A percentile compares a stretch with the other conserved stretches of the same genome.
These are phyloP conservation scores for Orientallactaga bullata DNA, from an alignment of 2,113 vertebrate species.

Conservation along the genomic window DNA sequence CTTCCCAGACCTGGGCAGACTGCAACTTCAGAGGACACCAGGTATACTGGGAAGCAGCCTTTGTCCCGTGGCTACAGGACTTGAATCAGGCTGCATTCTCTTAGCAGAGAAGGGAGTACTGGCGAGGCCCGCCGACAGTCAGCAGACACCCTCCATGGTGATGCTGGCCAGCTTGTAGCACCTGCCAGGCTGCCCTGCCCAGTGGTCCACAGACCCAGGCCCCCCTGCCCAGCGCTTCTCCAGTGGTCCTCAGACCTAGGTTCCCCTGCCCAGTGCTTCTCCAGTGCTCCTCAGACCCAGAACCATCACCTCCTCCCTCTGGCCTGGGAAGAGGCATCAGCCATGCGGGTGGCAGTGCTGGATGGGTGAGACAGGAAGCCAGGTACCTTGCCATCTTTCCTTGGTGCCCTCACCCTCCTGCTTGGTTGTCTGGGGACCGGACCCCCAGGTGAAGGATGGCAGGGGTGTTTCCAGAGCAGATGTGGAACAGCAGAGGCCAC, in stretches of 20 bases:
- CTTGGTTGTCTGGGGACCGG: rapidly evolving
- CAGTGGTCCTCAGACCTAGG: too few relatives aligned
- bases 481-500: too few relatives aligned
- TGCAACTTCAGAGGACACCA: rapidly evolving
- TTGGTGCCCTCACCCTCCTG: background rate
- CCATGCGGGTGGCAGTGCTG: background rate
- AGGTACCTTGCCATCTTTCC: background rate
- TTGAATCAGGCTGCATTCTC: background rate
- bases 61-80: background rate
- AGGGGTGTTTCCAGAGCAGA: background rate
- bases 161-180: rapidly evolving
- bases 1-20: background rate
- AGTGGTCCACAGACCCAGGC: background rate
- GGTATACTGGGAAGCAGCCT: background rate
- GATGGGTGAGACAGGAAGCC: background rate
- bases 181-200: rapidly evolving
- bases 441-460: background rate
- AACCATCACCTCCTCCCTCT: background rate
- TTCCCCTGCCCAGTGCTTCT: too few relatives aligned
- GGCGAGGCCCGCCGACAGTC: background rate
- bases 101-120: background rate
- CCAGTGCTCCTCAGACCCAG: too few relatives aligned
- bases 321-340: background rate
- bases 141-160: rapidly evolving
- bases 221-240: too few relatives aligned